Evolutionary conservation across 1,140 invertebrate species (phyloP).

Genomic region (Brevipalpus yothersi): DNA sequence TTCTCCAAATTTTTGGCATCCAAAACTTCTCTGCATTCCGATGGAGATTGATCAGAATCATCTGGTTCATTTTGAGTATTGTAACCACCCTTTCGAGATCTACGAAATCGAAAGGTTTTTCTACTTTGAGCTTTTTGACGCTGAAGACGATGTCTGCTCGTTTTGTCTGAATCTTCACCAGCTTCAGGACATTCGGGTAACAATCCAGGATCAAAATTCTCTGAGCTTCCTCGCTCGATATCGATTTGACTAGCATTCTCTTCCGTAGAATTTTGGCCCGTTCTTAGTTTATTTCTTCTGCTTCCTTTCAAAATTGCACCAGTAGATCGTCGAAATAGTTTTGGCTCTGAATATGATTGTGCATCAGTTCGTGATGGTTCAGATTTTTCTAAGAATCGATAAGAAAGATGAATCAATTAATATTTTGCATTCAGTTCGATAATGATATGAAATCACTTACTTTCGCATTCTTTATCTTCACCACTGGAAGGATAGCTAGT

Average conservation of each 20-base stretch:
- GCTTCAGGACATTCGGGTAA: not conserved
- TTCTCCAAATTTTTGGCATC: no score
- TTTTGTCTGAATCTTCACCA: not conserved
- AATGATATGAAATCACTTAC: not conserved
- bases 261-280: not conserved
- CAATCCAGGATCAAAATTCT: not conserved
- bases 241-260: conserved; percentile 3
- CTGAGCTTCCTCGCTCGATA: not conserved
- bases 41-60: no score
- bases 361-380: not conserved
- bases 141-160: conserved; percentile 47
- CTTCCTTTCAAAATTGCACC: not conserved
- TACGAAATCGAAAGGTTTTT: conserved; percentile 44
- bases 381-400: not conserved
- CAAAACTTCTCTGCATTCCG: no score
- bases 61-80: no score
- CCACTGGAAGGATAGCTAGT: conserved; percentile 17
- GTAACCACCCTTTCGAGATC: conserved; percentile 15
- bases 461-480: conserved; percentile 1
- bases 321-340: conserved; percentile 8
- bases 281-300: not conserved
- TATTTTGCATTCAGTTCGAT: no score
- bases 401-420: not conserved
- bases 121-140: conserved; percentile 74
- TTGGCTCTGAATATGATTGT: conserved; percentile 9